Conservation (phyloP, 2,888 invertebrate species). For the Hemaris fuciformis region DNA sequence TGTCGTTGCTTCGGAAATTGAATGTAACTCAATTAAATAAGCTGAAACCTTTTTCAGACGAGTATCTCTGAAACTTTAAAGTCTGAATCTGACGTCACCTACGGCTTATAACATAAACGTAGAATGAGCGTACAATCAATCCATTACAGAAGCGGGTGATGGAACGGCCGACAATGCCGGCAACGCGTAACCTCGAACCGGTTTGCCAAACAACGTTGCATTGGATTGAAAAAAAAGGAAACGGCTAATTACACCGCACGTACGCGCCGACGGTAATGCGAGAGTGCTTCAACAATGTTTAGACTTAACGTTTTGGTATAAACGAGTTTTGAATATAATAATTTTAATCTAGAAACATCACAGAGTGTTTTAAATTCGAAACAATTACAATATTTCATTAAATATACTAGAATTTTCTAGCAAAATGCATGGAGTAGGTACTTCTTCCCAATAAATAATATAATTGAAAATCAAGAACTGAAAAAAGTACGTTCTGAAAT, state of each 20-base stretch:
- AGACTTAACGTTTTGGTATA: neutral
- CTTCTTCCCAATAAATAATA: too few species aligned
- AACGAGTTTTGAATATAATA: neutral
- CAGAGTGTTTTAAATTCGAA: too few species aligned
- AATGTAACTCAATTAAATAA: too few species aligned
- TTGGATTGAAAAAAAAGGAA: constrained; percentile 42
- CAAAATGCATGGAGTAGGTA: too few species aligned
- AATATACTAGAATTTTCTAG: too few species aligned
- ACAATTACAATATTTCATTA: too few species aligned
- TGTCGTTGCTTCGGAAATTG: too few species aligned
- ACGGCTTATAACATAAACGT: neutral
- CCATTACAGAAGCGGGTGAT: neutral
- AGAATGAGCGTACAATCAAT: neutral
- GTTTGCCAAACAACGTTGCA: constrained; percentile 34
- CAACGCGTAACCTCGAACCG: constrained; percentile 30
- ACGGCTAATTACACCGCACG: constrained; percentile 36
- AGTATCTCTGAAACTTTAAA: too few species aligned
- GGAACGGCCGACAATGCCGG: constrained; percentile 7
- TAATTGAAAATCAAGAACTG: too few species aligned
- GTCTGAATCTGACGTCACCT: neutral
- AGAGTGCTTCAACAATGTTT: constrained; percentile 20
- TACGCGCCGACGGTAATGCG: constrained; percentile 5
- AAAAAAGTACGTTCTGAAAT: too few species aligned
- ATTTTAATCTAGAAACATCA: too few species aligned
- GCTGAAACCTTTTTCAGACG: too few species aligned